phyloP scores from a whole-genome alignment of 2,113 vertebrate genomes.

The Equus quagga region DNA sequence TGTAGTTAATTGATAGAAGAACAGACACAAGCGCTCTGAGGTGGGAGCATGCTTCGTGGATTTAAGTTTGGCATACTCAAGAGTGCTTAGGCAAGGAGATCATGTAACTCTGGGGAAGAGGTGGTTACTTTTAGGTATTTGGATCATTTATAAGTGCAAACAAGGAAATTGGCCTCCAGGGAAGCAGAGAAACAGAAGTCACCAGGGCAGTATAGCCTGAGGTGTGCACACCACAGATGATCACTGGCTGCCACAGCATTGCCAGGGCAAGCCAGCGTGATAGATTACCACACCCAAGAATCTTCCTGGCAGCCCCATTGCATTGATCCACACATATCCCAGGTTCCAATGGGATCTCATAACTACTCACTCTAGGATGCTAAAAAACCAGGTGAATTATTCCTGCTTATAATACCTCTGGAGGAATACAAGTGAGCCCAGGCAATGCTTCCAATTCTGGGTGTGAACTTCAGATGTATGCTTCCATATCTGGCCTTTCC shows the following conservation, averaged over 20 bases:
- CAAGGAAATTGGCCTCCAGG: neutral
- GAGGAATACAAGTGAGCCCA: neutral
- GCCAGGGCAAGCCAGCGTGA: neutral
- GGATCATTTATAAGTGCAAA: neutral
- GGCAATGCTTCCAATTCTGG: neutral
- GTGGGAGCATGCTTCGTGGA: neutral
- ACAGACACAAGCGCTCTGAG: neutral
- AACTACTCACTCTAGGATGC: neutral
- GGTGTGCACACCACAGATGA: neutral
- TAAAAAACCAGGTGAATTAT: neutral
- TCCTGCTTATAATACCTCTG: neutral
- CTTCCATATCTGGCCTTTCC: neutral
- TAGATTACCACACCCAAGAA: neutral
- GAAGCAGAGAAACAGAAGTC: neutral
- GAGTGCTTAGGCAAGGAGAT: neutral
- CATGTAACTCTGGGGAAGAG: neutral
- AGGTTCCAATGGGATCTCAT: neutral
- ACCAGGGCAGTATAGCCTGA: neutral
- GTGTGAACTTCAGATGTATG: neutral
- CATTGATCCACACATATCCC: neutral
- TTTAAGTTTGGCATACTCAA: neutral
- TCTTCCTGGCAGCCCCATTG: neutral
- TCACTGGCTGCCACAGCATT: no score
- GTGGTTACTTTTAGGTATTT: neutral
- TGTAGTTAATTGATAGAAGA: neutral